Percentiles rank a stretch among this genome's conserved stretches.
Conservation (phyloP, 2,888 invertebrate genomes). For the Pediacus dermestoides region DNA sequence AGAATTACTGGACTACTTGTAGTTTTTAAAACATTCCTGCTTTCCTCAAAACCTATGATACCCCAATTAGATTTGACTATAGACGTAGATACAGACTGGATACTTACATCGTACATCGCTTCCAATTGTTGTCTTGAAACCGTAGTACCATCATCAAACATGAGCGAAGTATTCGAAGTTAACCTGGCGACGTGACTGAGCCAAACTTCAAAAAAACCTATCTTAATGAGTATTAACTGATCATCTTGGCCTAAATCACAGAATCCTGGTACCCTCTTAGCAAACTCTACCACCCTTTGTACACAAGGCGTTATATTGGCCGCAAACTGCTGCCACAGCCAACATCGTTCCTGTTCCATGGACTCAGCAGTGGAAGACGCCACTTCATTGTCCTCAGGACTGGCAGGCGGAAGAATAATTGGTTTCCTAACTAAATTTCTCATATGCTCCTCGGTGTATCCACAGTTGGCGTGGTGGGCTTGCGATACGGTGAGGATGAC, state of each 20-base stretch:
- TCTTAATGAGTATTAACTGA: conserved; percentile 93
- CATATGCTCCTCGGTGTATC: conserved; percentile 82
- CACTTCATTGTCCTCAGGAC: conserved; percentile 47
- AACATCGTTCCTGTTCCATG: conserved; percentile 50
- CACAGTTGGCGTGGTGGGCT: conserved; percentile 85
- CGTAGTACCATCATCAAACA: conserved; percentile 86
- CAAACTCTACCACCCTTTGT: conserved; percentile 93
- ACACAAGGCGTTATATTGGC: conserved; percentile 83
- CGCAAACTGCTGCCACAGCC: conserved; percentile 88
- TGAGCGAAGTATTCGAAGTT: conserved; percentile 71
- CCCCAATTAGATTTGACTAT: too few relatives aligned
- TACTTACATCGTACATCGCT: conserved; percentile 82
- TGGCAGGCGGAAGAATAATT: conserved; percentile 53
- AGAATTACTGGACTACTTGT: too few relatives aligned
- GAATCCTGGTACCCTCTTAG: conserved; percentile 92
- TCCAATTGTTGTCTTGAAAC: conserved; percentile 81
- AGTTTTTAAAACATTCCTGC: too few relatives aligned
- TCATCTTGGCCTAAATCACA: conserved; percentile 88
- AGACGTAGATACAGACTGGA: too few relatives aligned
- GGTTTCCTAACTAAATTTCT: conserved; percentile 67
- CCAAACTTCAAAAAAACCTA: conserved; percentile 97
- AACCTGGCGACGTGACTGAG: conserved; percentile 80
- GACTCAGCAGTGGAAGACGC: conserved; percentile 52
- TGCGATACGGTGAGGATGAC: conserved; percentile 74
- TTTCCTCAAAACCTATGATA: too few relatives aligned